Evolutionary conservation across 1,140 invertebrate genomes (phyloP).

Genomic region (Penaeus chinensis): DNA sequence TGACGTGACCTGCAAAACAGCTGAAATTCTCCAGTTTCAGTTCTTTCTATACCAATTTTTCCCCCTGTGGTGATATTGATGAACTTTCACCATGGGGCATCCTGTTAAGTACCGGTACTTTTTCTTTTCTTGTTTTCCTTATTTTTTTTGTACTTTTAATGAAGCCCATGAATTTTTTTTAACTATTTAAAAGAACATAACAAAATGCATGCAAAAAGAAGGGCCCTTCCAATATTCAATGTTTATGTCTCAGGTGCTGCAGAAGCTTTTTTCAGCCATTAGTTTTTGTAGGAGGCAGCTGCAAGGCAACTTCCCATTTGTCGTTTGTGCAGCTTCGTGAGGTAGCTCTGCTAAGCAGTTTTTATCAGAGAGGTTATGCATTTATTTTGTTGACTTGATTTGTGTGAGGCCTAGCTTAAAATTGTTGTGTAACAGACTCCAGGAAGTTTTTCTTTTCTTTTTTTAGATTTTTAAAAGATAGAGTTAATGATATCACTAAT

Average conservation of each 20-base stretch:
- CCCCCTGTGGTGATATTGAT: background rate
- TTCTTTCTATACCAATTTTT: background rate
- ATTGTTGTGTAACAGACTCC: slow-evolving; percentile 15
- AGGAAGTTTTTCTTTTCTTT: slow-evolving; percentile 11
- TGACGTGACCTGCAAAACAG: background rate
- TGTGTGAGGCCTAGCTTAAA: slow-evolving; percentile 20
- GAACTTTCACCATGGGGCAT: background rate
- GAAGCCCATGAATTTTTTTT: background rate
- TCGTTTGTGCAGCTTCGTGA: too few relatives aligned
- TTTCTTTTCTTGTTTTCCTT: background rate
- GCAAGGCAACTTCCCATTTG: background rate
- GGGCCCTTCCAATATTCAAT: slow-evolving; percentile 35
- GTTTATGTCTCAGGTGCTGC: slow-evolving; percentile 56
- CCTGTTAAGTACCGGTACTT: background rate
- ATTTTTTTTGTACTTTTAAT: background rate
- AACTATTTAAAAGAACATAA: slow-evolving; percentile 10
- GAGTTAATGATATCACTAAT: too few relatives aligned
- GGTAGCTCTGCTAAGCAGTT: too few relatives aligned
- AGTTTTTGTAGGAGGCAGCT: background rate
- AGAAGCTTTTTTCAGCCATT: slow-evolving; percentile 24
- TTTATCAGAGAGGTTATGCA: slow-evolving; percentile 33
- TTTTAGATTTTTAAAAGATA: background rate
- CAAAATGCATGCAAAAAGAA: background rate
- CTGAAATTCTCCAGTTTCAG: slow-evolving; percentile 1
- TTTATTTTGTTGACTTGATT: slow-evolving; percentile 40